These are phyloP conservation scores for Cardinalis cardinalis DNA, from an alignment of 2,113 vertebrate species.

Conservation along the genomic window DNA sequence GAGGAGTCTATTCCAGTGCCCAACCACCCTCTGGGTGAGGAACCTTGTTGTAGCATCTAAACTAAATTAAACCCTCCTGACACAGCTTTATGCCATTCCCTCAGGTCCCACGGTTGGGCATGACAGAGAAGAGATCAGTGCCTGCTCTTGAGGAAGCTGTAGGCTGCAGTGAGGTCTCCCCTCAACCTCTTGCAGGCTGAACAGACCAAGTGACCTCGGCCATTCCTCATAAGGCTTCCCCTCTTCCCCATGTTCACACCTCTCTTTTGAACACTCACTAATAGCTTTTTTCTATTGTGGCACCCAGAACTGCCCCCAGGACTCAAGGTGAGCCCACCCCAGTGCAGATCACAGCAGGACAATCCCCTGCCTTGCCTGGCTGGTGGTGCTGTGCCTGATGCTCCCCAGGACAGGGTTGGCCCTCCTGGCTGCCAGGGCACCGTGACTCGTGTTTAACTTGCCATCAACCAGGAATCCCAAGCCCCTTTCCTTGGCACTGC, in stretches of 20 bases:
- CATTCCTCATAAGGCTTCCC: neutral
- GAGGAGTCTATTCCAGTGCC: neutral
- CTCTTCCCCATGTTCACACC: neutral
- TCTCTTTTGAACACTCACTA: neutral
- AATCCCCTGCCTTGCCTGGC: rapidly evolving
- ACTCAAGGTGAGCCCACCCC: rapidly evolving
- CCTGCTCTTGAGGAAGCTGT: neutral
- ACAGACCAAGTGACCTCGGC: neutral
- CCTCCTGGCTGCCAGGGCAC: neutral
- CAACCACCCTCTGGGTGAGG: neutral
- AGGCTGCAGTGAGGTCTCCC: neutral
- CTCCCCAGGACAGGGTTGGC: rapidly evolving
- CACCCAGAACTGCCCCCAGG: neutral
- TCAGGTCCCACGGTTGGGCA: rapidly evolving
- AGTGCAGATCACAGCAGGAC: rapidly evolving
- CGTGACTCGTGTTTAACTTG: rapidly evolving
- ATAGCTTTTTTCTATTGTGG: neutral
- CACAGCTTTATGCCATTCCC: neutral
- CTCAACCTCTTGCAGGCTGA: neutral
- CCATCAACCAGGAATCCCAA: rapidly evolving
- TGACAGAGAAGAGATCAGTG: neutral
- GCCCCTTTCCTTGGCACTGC: rapidly evolving
- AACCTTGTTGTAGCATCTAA: neutral
- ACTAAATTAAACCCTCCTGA: neutral
- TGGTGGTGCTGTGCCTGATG: rapidly evolving